Conservation (phyloP, 2,888 invertebrate genomes). For the Diplazon laetatorius region DNA sequence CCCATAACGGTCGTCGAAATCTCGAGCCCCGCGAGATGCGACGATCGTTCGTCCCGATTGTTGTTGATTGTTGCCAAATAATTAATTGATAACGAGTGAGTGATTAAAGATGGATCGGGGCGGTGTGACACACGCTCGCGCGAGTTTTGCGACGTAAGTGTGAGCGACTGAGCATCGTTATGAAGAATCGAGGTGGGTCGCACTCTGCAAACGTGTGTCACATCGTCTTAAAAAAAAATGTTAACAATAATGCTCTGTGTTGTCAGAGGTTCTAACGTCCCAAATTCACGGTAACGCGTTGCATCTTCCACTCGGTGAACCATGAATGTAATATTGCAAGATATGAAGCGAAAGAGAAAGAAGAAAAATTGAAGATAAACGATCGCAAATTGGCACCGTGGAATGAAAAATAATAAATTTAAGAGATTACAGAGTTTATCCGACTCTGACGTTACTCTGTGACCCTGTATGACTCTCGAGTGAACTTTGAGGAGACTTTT, state of each 20-base stretch:
- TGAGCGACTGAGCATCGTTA: too few species aligned
- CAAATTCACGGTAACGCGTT: conserved; percentile 50
- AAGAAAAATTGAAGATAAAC: conserved; percentile 15
- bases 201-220: too few species aligned
- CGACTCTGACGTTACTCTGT: background rate
- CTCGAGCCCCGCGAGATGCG: conserved; percentile 35
- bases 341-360: conserved; percentile 26
- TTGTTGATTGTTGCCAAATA: conserved; percentile 82
- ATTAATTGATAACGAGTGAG: conserved; percentile 65
- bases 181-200: conserved; percentile 8
- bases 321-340: conserved; percentile 73
- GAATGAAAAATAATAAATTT: conserved; percentile 13
- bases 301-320: conserved; percentile 78
- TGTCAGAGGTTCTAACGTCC: conserved; percentile 31
- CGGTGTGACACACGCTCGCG: too few species aligned
- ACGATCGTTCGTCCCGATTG: conserved; percentile 74
- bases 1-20: conserved; percentile 29
- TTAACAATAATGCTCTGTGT: conserved; percentile 35
- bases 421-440: background rate
- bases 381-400: conserved; percentile 15
- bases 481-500: background rate
- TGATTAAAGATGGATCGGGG: conserved; percentile 39
- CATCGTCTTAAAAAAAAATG: too few species aligned
- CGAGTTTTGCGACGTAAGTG: too few species aligned
- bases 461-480: background rate